Conservation (phyloP, 2,797 vertebrate genomes). For the Capromys pilorides region DNA sequence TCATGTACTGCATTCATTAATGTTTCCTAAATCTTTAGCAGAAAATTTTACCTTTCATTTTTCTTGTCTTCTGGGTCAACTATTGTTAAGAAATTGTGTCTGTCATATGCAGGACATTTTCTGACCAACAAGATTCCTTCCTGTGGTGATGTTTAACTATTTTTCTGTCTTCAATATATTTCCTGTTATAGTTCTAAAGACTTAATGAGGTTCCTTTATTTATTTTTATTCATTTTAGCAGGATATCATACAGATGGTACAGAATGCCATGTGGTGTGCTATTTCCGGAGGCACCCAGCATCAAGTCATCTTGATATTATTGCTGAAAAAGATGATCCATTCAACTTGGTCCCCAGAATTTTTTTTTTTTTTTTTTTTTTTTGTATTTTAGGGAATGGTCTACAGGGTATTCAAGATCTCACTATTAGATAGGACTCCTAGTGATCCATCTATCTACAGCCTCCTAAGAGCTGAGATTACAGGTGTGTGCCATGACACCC, state of each 20-base stretch:
- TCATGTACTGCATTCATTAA: not conserved
- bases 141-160: not conserved
- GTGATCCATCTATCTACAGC: too few species aligned
- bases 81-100: not conserved
- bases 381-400: too few species aligned
- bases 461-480: too few species aligned
- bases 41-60: not conserved
- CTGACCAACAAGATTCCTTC: not conserved
- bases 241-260: not conserved
- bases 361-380: too few species aligned
- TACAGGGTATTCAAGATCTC: too few species aligned
- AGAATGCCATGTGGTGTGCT: rapidly evolving
- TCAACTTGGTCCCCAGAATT: too few species aligned
- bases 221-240: not conserved
- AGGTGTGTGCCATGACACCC: too few species aligned
- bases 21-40: not conserved
- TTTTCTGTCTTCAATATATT: not conserved
- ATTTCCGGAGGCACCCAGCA: too few species aligned
- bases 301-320: not conserved
- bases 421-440: too few species aligned
- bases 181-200: not conserved
- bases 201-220: not conserved
- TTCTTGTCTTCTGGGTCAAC: not conserved
- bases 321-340: not conserved
- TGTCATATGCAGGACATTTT: not conserved